These are phyloP conservation scores for Folsomia candida DNA, from an alignment of 2,888 invertebrate species.

Conservation along the genomic window DNA sequence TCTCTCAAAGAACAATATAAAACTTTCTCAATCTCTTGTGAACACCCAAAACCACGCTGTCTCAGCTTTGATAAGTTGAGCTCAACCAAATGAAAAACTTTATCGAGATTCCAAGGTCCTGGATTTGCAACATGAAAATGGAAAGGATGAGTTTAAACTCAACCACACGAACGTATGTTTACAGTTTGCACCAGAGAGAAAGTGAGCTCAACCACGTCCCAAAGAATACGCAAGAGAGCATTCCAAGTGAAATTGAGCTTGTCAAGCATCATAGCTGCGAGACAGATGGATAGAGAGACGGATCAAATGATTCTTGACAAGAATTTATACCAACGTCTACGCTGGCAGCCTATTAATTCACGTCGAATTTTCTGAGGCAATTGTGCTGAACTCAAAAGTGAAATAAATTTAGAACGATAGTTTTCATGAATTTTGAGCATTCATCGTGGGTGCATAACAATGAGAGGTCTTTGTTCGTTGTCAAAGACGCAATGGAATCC, in stretches of 20 bases:
- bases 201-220: too few relatives aligned
- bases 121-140: too few relatives aligned
- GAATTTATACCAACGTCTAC: neutral
- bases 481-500: too few relatives aligned
- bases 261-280: neutral
- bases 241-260: neutral
- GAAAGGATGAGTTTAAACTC: neutral
- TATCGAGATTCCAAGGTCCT: neutral
- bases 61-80: neutral
- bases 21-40: too few relatives aligned
- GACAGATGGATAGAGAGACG: neutral
- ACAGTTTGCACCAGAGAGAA: too few relatives aligned
- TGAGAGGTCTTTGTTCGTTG: too few relatives aligned
- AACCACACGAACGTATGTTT: neutral
- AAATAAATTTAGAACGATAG: neutral
- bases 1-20: neutral
- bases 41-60: too few relatives aligned
- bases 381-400: neutral
- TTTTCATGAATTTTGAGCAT: too few relatives aligned
- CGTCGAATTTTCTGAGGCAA: neutral
- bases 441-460: too few relatives aligned
- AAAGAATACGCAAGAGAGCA: too few relatives aligned
- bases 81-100: neutral
- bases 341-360: neutral
- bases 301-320: conserved; percentile 5